These are phyloP conservation scores for Neoseiulus cucumeris DNA, from an alignment of 1,140 invertebrate species.

Conservation along the genomic window DNA sequence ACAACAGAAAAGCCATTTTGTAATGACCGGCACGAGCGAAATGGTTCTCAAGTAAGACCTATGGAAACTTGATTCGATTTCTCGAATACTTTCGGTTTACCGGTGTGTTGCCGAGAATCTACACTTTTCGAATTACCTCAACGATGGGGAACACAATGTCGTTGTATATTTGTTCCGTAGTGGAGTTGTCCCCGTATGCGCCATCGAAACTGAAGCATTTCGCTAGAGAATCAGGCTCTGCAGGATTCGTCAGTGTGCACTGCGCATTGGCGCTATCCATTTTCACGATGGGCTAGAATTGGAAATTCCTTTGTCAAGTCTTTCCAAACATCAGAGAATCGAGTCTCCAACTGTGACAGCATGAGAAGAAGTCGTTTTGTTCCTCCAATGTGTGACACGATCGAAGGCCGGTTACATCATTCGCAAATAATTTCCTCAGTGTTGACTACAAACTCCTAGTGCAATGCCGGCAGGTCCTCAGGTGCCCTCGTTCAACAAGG, in stretches of 20 bases:
- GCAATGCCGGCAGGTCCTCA: no score
- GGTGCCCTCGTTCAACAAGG: neutral
- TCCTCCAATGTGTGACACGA: no score
- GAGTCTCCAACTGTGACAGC: neutral
- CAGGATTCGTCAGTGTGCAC: conserved; percentile 38
- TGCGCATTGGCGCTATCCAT: conserved; percentile 40
- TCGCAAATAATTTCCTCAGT: no score
- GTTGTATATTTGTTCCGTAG: conserved; percentile 44
- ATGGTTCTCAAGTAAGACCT: neutral
- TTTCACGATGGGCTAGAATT: conserved; percentile 43
- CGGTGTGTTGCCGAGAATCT: no score
- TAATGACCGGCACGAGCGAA: neutral
- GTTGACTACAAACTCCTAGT: no score
- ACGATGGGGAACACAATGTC: conserved; percentile 45
- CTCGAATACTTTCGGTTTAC: no score
- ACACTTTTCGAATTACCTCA: conserved; percentile 32
- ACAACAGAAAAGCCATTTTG: conserved; percentile 12
- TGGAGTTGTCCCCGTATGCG: conserved; percentile 37
- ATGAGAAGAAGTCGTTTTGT: conserved; percentile 9
- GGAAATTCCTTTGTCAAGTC: neutral
- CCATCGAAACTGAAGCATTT: conserved; percentile 58
- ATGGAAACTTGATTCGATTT: no score
- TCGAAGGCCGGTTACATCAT: no score
- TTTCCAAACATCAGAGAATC: neutral
- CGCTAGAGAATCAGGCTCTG: conserved; percentile 36